phyloP scores from a whole-genome alignment of 2,113 vertebrate species.

The Paratilapia polleni region DNA sequence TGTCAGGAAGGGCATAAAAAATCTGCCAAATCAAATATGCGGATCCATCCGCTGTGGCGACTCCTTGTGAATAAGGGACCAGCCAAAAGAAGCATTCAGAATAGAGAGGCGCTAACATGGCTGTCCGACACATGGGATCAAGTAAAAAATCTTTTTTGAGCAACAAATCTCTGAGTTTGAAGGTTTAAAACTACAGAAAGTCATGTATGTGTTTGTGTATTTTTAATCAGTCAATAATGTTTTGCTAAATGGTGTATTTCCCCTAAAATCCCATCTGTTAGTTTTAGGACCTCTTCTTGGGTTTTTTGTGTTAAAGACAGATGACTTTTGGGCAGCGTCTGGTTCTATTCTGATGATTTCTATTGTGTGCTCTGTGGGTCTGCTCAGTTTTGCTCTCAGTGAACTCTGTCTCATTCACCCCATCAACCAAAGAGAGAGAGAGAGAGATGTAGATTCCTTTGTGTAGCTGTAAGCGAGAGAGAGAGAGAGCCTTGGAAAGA shows the following conservation, averaged over 20 bases:
- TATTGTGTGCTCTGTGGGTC: neutral
- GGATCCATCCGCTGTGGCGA: no score
- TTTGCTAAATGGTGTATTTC: neutral
- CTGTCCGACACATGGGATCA: neutral
- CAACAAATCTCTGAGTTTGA: neutral
- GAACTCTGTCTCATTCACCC: constrained; percentile 61
- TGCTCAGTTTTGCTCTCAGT: constrained; percentile 44
- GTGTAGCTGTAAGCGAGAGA: constrained; percentile 31
- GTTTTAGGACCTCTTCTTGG: neutral
- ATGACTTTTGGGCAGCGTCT: neutral
- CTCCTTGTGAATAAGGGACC: no score
- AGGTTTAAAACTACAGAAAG: neutral
- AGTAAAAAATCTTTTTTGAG: accelerated
- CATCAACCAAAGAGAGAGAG: constrained; percentile 9
- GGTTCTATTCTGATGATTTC: neutral
- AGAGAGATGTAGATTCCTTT: constrained; percentile 47
- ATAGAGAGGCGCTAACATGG: neutral
- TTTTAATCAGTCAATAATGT: neutral
- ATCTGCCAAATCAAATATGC: no score
- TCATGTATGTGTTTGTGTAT: neutral
- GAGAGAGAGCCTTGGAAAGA: constrained; percentile 9
- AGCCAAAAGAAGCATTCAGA: no score
- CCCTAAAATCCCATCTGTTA: neutral
- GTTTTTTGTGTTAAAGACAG: neutral
- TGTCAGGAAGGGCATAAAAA: no score